A percentile compares a stretch with the other conserved stretches of the same genome.
These are phyloP conservation scores for Epinephelus fuscoguttatus DNA, from an alignment of 2,113 vertebrate species.

Conservation along the genomic window DNA sequence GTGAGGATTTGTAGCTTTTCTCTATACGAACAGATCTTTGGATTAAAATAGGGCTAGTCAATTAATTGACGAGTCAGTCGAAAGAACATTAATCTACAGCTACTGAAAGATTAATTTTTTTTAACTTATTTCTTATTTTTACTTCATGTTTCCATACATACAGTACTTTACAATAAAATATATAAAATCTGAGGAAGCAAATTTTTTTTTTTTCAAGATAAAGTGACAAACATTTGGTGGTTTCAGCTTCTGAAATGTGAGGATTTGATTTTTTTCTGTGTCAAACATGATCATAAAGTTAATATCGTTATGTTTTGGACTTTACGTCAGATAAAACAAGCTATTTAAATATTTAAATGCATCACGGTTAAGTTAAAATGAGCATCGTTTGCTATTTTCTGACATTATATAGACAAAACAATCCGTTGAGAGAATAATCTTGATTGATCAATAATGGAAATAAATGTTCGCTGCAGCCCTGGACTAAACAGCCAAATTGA, in stretches of 20 bases:
- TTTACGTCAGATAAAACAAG: neutral
- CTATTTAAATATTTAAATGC: neutral
- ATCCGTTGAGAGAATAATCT: slow-evolving; percentile 4
- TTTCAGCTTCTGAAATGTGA: neutral
- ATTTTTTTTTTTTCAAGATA: neutral
- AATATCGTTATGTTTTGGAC: neutral
- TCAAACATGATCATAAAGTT: neutral
- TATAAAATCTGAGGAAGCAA: neutral
- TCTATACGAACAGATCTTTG: neutral
- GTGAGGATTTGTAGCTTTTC: slow-evolving; percentile 2
- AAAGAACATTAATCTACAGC: neutral
- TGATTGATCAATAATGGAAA: slow-evolving; percentile 2
- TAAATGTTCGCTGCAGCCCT: neutral
- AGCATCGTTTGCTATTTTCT: neutral
- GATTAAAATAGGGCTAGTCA: neutral
- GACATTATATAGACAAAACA: slow-evolving; percentile 19
- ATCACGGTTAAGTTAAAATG: neutral
- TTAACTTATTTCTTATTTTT: no score
- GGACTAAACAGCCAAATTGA: neutral
- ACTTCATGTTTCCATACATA: no score
- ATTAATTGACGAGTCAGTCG: neutral
- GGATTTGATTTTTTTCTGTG: neutral
- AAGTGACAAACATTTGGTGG: neutral
- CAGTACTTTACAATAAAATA: no score
- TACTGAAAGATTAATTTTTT: no score